phyloP scores from a whole-genome alignment of 2,797 vertebrate genomes.

The Macropus fuliginosus region DNA sequence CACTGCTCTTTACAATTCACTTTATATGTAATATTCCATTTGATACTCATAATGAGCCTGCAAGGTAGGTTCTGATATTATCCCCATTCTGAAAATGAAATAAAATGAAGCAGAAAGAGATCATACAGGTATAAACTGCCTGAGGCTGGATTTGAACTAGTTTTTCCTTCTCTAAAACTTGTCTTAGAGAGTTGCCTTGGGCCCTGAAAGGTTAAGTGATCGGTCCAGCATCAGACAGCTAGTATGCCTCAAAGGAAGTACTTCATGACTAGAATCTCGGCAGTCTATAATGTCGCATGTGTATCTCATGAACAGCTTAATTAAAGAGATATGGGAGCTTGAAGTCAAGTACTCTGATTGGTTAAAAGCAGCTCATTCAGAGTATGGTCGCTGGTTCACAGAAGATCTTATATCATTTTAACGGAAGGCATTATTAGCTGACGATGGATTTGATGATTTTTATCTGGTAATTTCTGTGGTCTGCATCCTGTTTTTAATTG shows the following conservation, averaged over 20 bases:
- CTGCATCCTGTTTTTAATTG: constrained; percentile 48
- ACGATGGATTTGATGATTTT: not conserved
- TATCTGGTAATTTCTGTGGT: constrained; percentile 4
- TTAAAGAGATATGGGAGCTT: not conserved
- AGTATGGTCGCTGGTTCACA: not conserved
- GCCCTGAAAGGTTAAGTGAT: not conserved
- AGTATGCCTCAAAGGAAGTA: not conserved
- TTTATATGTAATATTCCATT: not conserved
- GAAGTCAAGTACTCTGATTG: not conserved
- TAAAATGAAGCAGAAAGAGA: not conserved
- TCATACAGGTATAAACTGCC: not conserved
- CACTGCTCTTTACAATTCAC: not conserved
- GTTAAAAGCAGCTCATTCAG: not conserved
- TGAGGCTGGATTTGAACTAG: not conserved
- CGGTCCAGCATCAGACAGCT: not conserved
- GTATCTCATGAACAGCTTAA: not conserved
- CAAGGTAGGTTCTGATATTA: not conserved
- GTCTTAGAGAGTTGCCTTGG: not conserved
- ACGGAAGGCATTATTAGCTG: not conserved
- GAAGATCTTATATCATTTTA: not conserved
- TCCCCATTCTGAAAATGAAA: not conserved
- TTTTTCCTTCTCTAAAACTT: not conserved
- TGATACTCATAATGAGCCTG: not conserved
- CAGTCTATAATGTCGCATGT: not conserved
- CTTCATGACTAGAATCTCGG: not conserved